Percentiles rank a stretch among this genome's conserved stretches.
Conservation (phyloP, 2,797 vertebrate species). For the Australoheros facetus region DNA sequence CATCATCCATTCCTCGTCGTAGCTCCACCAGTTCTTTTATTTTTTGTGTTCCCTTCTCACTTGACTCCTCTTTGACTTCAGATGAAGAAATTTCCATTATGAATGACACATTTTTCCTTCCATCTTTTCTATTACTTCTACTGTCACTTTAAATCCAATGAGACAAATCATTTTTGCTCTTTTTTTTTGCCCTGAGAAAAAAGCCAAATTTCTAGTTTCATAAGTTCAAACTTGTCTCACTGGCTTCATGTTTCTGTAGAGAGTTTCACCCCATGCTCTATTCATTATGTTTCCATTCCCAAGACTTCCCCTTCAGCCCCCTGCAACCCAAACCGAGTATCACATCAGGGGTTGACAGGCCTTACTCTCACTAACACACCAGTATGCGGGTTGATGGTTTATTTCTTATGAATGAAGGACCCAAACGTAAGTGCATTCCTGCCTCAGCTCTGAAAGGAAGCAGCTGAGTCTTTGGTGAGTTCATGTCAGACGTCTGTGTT, state of each 20-base stretch:
- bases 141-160: background rate
- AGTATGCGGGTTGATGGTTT: slow-evolving; percentile 70
- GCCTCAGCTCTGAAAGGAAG: slow-evolving; percentile 58
- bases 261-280: slow-evolving; percentile 32
- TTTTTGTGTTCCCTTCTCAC: slow-evolving; percentile 21
- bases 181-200: background rate
- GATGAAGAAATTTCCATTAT: background rate
- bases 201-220: background rate
- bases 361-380: slow-evolving; percentile 67
- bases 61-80: background rate
- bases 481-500: slow-evolving; percentile 51
- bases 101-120: background rate
- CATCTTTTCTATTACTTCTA: background rate
- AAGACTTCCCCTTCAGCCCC: slow-evolving; percentile 20
- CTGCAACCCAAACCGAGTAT: slow-evolving; percentile 22
- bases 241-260: slow-evolving; percentile 35
- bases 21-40: slow-evolving; percentile 11
- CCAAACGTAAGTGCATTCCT: slow-evolving; percentile 74
- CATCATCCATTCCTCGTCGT: slow-evolving; percentile 19
- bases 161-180: background rate
- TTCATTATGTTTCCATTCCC: slow-evolving; percentile 36
- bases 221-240: slow-evolving; percentile 29
- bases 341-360: slow-evolving; percentile 64
- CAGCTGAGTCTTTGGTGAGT: slow-evolving; percentile 59
- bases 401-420: slow-evolving; percentile 76